phyloP scores from a whole-genome alignment of 2,888 invertebrate species.

The Xestobium rufovillosum region DNA sequence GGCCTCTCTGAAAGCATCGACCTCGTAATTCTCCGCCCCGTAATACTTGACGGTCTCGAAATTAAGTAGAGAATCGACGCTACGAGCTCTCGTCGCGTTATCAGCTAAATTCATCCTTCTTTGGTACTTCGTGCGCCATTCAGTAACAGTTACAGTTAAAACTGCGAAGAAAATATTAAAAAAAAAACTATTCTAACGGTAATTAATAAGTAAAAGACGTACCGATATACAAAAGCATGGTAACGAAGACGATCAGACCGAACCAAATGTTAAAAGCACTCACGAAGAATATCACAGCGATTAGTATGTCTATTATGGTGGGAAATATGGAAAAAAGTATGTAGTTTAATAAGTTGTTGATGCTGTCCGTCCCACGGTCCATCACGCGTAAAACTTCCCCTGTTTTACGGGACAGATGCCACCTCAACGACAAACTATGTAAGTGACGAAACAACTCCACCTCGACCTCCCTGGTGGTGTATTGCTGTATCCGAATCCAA shows the following conservation, averaged over 20 bases:
- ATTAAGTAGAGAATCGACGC: constrained; percentile 93
- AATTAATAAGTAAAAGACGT: constrained; percentile 40
- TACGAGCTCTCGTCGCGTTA: constrained; percentile 83
- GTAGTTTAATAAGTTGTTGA: constrained; percentile 87
- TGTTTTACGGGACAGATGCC: constrained; percentile 93
- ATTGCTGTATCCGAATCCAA: constrained; percentile 95
- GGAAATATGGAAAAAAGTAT: constrained; percentile 90
- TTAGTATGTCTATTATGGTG: constrained; percentile 83
- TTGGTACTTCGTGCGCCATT: constrained; percentile 96
- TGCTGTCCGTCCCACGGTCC: constrained; percentile 95
- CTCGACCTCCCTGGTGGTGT: constrained; percentile 88
- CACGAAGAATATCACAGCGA: constrained; percentile 87
- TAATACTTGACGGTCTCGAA: constrained; percentile 99
- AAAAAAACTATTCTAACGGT: constrained; percentile 5
- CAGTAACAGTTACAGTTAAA: constrained; percentile 83
- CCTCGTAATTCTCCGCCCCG: constrained; percentile 89
- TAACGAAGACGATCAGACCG: constrained; percentile 87
- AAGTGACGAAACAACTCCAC: constrained; percentile 80
- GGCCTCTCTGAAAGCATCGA: constrained; percentile 74
- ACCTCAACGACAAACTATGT: constrained; percentile 82
- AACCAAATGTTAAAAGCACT: constrained; percentile 88
- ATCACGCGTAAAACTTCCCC: constrained; percentile 94
- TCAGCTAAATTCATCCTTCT: constrained; percentile 91
- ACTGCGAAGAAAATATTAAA: constrained; percentile 46
- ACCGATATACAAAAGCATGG: constrained; percentile 92